These are phyloP conservation scores for Camponotus pennsylvanicus DNA, from an alignment of 1,140 invertebrate genomes.

Conservation along the genomic window DNA sequence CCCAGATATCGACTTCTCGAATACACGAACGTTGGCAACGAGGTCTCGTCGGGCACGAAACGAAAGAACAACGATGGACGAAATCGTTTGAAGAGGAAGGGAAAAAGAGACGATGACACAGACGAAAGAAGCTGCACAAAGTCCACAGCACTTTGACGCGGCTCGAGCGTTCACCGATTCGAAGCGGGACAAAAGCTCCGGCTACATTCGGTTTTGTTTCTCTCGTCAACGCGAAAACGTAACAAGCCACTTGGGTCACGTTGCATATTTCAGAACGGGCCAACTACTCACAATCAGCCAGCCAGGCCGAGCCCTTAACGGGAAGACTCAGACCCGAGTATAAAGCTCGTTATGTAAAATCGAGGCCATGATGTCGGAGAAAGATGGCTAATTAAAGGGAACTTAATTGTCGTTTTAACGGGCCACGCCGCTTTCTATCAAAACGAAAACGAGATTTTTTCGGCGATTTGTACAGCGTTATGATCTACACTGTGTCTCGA, in stretches of 20 bases:
- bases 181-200: conserved; percentile 59
- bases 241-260: conserved; percentile 78
- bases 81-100: not conserved
- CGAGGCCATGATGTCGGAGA: conserved; percentile 11
- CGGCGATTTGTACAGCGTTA: not conserved
- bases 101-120: not conserved
- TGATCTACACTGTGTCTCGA: not conserved
- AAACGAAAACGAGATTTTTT: too few species aligned
- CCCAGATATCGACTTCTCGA: not conserved
- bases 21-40: not conserved
- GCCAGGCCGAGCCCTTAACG: conserved; percentile 21
- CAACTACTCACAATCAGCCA: not conserved
- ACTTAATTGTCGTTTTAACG: conserved; percentile 49
- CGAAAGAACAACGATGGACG: not conserved
- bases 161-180: conserved; percentile 39
- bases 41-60: not conserved
- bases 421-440: not conserved
- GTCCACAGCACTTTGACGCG: conserved; percentile 18
- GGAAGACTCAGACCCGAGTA: conserved; percentile 8
- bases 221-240: conserved; percentile 71
- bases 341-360: conserved; percentile 63
- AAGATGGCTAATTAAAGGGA: conserved; percentile 65
- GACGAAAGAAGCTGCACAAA: conserved; percentile 48
- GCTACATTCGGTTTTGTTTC: conserved; percentile 69
- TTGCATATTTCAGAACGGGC: conserved; percentile 75